phyloP scores from a whole-genome alignment of 2,888 invertebrate species.

The Tholera decimalis region DNA sequence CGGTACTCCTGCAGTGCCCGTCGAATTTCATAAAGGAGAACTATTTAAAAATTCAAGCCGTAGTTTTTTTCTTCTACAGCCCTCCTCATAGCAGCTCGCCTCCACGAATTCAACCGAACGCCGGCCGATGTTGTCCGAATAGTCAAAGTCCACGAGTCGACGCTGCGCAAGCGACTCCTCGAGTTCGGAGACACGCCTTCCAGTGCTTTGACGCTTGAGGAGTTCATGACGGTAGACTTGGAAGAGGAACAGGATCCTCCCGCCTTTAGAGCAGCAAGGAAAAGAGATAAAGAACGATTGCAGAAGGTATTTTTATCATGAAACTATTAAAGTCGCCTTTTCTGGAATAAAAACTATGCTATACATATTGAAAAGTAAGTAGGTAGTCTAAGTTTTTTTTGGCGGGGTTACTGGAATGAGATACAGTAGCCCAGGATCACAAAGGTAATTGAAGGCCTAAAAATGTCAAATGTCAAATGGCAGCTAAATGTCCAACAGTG shows the following conservation, averaged over 20 bases:
- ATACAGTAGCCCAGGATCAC: no score
- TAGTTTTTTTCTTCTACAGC: conserved; percentile 89
- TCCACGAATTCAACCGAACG: conserved; percentile 97
- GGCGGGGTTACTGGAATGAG: no score
- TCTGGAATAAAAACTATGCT: not conserved
- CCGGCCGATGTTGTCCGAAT: conserved; percentile 97
- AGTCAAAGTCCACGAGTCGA: conserved; percentile 98
- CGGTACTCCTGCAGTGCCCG: no score
- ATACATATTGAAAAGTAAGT: not conserved
- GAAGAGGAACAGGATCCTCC: conserved; percentile 99
- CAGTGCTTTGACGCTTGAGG: conserved; percentile 98
- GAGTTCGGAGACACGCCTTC: conserved; percentile 99
- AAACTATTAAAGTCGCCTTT: conserved; percentile 27
- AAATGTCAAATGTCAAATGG: no score
- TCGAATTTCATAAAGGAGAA: no score
- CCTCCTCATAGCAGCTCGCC: conserved; percentile 97
- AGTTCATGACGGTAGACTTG: conserved; percentile 99
- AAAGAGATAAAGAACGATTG: conserved; percentile 96
- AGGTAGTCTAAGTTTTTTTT: no score
- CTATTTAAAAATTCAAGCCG: not conserved
- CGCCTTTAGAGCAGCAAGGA: conserved; percentile 97
- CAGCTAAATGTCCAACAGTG: no score
- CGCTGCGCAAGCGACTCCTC: conserved; percentile 96
- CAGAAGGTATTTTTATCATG: conserved; percentile 92
- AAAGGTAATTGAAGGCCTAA: no score